Conservation (phyloP, 1,140 invertebrate genomes). For the Musca domestica region DNA sequence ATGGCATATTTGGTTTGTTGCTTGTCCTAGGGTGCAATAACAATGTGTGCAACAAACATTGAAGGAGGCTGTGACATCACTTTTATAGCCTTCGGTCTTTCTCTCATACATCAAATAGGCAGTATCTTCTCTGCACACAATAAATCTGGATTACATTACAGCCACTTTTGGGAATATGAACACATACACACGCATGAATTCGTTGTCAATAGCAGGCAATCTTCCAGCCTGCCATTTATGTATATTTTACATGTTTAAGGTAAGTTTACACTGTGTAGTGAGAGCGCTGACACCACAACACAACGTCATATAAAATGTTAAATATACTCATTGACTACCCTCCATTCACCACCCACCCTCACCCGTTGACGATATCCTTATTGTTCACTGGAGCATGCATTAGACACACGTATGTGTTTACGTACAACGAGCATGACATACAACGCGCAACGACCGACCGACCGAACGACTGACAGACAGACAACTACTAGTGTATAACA, state of each 20-base stretch:
- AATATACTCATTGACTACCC: too few species aligned
- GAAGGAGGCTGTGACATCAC: not conserved
- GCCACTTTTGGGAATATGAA: constrained; percentile 16
- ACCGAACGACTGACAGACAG: not conserved
- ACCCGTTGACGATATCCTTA: too few species aligned
- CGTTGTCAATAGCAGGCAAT: too few species aligned
- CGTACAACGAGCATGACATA: not conserved
- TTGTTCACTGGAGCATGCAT: too few species aligned
- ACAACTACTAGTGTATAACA: not conserved
- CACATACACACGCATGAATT: not conserved
- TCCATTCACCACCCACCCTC: too few species aligned
- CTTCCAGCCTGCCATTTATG: too few species aligned
- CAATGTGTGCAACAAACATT: constrained; percentile 7
- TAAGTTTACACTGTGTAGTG: not conserved
- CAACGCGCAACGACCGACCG: not conserved
- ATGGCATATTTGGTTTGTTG: not conserved
- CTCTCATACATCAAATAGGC: not conserved
- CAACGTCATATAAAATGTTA: too few species aligned
- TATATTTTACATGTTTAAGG: constrained; percentile 16
- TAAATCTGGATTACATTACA: constrained; percentile 21
- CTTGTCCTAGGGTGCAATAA: not conserved
- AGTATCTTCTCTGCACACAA: constrained; percentile 11
- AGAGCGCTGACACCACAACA: too few species aligned
- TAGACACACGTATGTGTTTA: not conserved
- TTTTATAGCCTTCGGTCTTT: not conserved